A percentile compares a stretch with the other conserved stretches of the same genome.
Evolutionary conservation across 2,888 invertebrate genomes (phyloP).

Genomic region (Dryomyza anilis): DNA sequence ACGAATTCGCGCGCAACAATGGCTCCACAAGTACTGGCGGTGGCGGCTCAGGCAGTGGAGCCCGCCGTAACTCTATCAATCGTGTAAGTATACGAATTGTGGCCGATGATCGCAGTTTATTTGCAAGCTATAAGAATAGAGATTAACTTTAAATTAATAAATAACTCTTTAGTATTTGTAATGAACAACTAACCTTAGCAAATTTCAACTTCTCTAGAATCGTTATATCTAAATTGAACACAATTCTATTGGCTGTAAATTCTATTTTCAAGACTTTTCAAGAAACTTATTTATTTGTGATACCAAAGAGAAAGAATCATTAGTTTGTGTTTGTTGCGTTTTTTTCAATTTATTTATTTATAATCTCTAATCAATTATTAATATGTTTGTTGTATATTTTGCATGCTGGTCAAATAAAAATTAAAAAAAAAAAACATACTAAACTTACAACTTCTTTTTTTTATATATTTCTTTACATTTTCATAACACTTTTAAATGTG

Average conservation of each 20-base stretch:
- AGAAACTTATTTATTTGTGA: constrained; percentile 16
- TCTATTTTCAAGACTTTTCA: constrained; percentile 32
- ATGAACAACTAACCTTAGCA: constrained; percentile 6
- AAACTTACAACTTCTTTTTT: constrained; percentile 32
- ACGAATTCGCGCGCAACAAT: constrained; percentile 59
- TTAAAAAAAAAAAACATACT: constrained; percentile 34
- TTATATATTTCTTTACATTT: constrained; percentile 33
- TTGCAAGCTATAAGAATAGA: constrained; percentile 62
- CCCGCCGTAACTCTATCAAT: constrained; percentile 60
- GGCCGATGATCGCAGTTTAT: constrained; percentile 59
- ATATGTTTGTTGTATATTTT: constrained; percentile 35
- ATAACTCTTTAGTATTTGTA: constrained; percentile 2
- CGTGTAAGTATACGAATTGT: constrained; percentile 62
- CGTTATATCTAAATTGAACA: constrained; percentile 11
- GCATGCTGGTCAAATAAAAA: constrained; percentile 36
- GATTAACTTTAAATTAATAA: constrained; percentile 46
- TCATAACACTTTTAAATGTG: constrained; percentile 25
- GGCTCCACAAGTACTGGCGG: constrained; percentile 55
- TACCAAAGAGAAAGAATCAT: constrained; percentile 17
- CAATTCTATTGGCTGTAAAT: constrained; percentile 38
- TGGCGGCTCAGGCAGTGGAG: constrained; percentile 38
- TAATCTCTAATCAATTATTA: constrained; percentile 33
- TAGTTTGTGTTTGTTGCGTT: constrained; percentile 27
- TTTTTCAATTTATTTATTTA: constrained; percentile 27
- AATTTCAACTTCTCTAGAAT: constrained; percentile 11